phyloP scores from a whole-genome alignment of 2,113 vertebrate species.

The Leptocoma aspasia region DNA sequence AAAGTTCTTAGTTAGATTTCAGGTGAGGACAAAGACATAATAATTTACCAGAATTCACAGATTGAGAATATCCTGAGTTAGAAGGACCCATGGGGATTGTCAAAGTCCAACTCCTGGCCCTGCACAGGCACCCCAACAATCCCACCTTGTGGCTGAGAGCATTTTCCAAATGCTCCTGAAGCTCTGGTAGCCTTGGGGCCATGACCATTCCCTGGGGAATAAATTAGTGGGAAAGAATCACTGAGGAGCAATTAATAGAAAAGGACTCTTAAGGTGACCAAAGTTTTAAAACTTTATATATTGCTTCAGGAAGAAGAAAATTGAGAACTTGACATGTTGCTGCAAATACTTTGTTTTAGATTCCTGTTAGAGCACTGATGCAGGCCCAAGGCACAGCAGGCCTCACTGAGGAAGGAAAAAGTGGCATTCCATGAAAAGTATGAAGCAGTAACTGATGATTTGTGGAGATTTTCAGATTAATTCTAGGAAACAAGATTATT shows the following conservation, averaged over 20 bases:
- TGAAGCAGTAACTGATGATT: background rate
- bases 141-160: background rate
- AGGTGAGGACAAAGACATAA: background rate
- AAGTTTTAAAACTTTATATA: background rate
- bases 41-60: background rate
- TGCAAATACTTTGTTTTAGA: background rate
- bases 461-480: background rate
- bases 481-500: background rate
- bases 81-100: background rate
- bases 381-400: background rate
- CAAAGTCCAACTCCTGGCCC: background rate
- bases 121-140: background rate
- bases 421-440: background rate
- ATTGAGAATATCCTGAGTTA: background rate
- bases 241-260: background rate
- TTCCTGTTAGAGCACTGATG: background rate
- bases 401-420: background rate
- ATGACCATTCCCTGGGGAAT: background rate
- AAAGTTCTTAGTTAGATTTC: background rate
- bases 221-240: background rate
- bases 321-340: background rate
- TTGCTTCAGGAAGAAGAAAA: background rate
- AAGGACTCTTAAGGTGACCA: background rate
- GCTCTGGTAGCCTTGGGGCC: background rate
- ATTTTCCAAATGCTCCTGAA: background rate